Evolutionary conservation across 2,113 vertebrate genomes (phyloP), one percentile per base, ranked within the genome.

Genomic region (Riparia riparia): DNA sequence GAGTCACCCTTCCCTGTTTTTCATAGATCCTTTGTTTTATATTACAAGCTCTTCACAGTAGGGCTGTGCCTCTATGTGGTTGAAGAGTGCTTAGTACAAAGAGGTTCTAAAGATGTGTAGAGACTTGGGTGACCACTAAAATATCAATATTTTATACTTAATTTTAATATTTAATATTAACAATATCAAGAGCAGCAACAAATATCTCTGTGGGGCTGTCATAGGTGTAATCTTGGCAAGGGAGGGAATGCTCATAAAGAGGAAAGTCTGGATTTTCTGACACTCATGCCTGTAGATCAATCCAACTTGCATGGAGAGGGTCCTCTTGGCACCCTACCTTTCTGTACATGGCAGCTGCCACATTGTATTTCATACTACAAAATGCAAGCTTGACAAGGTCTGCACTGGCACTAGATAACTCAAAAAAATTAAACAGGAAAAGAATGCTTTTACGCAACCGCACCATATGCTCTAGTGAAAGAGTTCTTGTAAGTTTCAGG

Each of bases 141-240:
- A 94, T 90, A 96, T 95, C 88, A 94, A 91, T 95, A 70, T 82
- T 96, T 94, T 57, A 89, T 66, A 96, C 44, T 91, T 88, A 85
- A 93, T 91, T 91, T 96, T 88, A 95, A 95, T 91, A 95, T 96
- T 97, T 96, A 96, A 96, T 90, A 96, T 88, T 94, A 90, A 92
- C 71, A 91, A 60, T 89, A 94, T 24, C 51, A 90, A 85, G 45
- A 82, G 54, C 47, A 74, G 82, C 56, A 93, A 90, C 60, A 96
- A 94, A 64, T 83, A 83, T 24, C 82, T 89, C 96, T 64, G 24
- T 83, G 92, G 95, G 82, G 85, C 51, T 96, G 49, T 45, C 71
- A 80, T 1, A 90, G 82, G 76, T 88, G 37, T 66, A 58, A 82
- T 80, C 63, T 71, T 82, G 41, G 72, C 44, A 90, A 79, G 34